Evolutionary conservation across 2,797 vertebrate species (phyloP), one percentile per base, ranked within the genome.

Genomic region (Tenualosa ilisha): DNA sequence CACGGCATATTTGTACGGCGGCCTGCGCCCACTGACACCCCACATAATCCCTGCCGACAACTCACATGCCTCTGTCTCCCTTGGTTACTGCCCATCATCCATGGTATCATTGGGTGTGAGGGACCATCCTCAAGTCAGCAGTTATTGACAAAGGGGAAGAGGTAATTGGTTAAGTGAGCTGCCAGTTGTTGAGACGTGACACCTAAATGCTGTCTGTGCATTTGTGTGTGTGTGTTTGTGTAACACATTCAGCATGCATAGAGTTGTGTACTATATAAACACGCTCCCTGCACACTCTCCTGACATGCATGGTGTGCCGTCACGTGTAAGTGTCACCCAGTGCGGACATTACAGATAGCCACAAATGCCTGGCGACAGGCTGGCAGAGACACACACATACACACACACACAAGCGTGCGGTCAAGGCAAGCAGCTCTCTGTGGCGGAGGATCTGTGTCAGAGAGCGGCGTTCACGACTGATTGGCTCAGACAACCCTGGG

Each of bases 401-500:
- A 75, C 68, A 43, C 63, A 68, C 65, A 72, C 65, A 72, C 26
- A 72, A 26, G 6, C 12, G 22, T 9, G 15, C 4, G 12, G 72
- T 43, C 72, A 79, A 20, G 72, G 72, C 72, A 79, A 79, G 72
- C 65, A 37, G 65, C 26, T 15, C 26, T 68, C 65, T 68, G 65
- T 37, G 65, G 65, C 20, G 17, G 72, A 40, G 72, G 89, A 91
- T 91, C 90, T 93, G 91, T 94, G 93, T 91, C 91, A 91, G 90
- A 61, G 86, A 85, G 86, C 83, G 89, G 89, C 43, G 81, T 91
- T 92, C 89, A 87, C 84, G 90, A 89, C 93, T 89, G 90, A 93
- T 93, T 93, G 90, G 91, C 87, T 91, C 87, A 89, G 90, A 88
- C 89, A 54, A 87, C 87, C 56, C 85, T 86, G 84, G 79, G 84